Evolutionary conservation across 1,140 invertebrate species (phyloP), one percentile per base, ranked within the genome.

Genomic region (Oreohelix idahoensis): DNA sequence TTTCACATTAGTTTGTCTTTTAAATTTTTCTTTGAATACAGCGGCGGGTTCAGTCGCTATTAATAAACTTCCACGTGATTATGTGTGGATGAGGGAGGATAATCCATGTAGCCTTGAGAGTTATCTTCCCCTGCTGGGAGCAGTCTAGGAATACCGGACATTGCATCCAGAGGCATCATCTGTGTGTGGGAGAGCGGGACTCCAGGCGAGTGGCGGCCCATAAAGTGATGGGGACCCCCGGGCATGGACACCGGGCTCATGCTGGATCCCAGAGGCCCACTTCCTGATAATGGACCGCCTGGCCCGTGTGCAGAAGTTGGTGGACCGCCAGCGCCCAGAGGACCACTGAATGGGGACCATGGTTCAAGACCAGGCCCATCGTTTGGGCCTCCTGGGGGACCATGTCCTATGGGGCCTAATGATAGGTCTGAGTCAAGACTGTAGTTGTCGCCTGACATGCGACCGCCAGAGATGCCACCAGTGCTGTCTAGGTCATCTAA

Each of bases 21-120:
- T n/a, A n/a, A n/a, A n/a, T n/a, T n/a, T n/a, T n/a, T n/a, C n/a
- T n/a, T n/a, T n/a, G n/a, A n/a, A n/a, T n/a, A n/a, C n/a, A n/a
- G n/a, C n/a, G n/a, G n/a, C n/a, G n/a, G n/a, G n/a, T n/a, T n/a
- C n/a, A n/a, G n/a, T n/a, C n/a, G n/a, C n/a, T n/a, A n/a, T 66
- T 66, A 92, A 79, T 92, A 92, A 36, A 92, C 91, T 83, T 92
- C 91, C 63, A 92, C 91, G 85, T 92, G 91, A 81, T 88, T 91
- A 83, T 89, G 91, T 45, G 82, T 89, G 77, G 89, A 86, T 38
- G 80, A 84, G 38, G 87, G 86, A 26, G 88, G 87, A 73, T 90
- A 92, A 80, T 91, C 90, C 38, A 87, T 84, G 86, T 87, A 91
- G 35, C 88, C 84, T 80, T 86, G 86, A 38, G 85, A 84, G 83